Percentiles rank a stretch among this genome's conserved stretches.
Conservation (phyloP, 2,113 vertebrate species). For the Ctenodactylus gundi region DNA sequence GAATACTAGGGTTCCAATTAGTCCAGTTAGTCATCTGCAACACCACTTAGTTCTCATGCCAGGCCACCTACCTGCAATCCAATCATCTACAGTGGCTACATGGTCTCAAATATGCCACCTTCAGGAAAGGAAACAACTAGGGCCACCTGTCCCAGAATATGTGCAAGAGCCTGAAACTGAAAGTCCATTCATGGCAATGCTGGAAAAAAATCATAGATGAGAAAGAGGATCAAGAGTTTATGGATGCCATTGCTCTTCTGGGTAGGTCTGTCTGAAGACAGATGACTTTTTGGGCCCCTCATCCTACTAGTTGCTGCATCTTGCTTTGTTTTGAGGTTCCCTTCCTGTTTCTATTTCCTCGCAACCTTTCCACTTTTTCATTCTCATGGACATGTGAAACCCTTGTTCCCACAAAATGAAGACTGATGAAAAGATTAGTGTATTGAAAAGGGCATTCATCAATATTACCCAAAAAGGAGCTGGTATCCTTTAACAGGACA, state of each 20-base stretch:
- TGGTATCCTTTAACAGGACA: neutral
- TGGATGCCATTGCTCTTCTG: neutral
- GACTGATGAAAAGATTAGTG: conserved; percentile 19
- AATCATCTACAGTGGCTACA: rapidly evolving
- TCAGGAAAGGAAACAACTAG: neutral
- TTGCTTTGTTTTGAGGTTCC: neutral
- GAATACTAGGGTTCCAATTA: neutral
- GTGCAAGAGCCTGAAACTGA: neutral
- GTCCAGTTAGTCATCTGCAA: neutral
- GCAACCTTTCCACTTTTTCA: neutral
- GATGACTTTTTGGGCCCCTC: neutral
- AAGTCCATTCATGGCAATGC: neutral
- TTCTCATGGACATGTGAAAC: neutral
- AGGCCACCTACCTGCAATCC: neutral
- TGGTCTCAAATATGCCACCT: neutral
- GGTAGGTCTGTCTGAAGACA: neutral
- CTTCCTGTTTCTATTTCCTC: neutral
- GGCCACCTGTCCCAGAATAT: neutral
- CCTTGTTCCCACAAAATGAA: neutral
- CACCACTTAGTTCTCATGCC: neutral
- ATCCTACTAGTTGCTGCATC: neutral
- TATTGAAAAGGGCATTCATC: conserved; percentile 18
- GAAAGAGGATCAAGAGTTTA: neutral
- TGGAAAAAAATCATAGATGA: neutral
- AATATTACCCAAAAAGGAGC: too few species aligned